Evolutionary conservation across 1,140 invertebrate species (phyloP).

Genomic region (Leptinotarsa defecta): DNA sequence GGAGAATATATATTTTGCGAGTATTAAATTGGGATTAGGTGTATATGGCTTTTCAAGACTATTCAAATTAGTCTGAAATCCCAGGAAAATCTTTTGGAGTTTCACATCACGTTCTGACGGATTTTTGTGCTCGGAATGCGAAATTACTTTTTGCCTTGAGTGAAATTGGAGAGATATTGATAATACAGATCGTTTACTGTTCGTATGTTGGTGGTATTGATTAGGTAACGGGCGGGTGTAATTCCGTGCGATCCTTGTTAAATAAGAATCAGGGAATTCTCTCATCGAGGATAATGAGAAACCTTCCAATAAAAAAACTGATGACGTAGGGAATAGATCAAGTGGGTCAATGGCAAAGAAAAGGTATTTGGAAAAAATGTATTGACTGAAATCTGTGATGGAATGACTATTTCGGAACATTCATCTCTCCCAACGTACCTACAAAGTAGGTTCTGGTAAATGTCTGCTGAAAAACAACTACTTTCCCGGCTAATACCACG

Average conservation of each 20-base stretch:
- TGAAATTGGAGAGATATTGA: background rate
- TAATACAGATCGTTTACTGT: slow-evolving; percentile 3
- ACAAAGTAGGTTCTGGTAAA: no score
- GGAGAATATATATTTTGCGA: background rate
- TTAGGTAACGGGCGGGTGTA: background rate
- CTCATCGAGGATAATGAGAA: no score
- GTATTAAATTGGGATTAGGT: background rate
- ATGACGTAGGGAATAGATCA: no score
- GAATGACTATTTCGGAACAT: no score
- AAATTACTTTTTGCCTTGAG: background rate
- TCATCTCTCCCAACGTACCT: no score
- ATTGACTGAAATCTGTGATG: no score
- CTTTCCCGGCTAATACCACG: no score
- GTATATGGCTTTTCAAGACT: background rate
- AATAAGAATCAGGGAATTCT: no score
- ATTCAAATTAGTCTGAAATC: slow-evolving; percentile 3
- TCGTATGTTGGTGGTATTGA: background rate
- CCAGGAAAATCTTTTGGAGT: background rate
- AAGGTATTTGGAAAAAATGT: no score
- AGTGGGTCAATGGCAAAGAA: no score
- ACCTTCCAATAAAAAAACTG: no score
- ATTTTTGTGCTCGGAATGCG: background rate
- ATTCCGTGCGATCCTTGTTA: background rate
- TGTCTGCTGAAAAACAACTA: no score
- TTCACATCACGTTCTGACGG: background rate